phyloP scores from a whole-genome alignment of 2,888 invertebrate species.

The Athrips mouffetella region DNA sequence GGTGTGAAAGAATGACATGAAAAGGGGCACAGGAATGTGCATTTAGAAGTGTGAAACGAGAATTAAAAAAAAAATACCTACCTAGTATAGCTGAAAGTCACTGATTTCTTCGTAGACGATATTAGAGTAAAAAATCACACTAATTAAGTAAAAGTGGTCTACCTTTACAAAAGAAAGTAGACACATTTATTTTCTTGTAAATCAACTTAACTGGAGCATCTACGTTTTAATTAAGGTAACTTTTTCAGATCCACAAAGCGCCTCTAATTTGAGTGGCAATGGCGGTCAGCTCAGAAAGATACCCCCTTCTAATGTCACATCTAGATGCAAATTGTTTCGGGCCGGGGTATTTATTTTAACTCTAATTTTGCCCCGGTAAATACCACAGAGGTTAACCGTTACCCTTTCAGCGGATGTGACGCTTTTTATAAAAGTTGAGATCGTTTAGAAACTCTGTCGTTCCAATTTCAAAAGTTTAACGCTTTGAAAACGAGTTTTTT shows the following conservation, averaged over 20 bases:
- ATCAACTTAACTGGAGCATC: conserved; percentile 4
- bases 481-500: neutral
- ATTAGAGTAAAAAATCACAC: too few relatives aligned
- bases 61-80: too few relatives aligned
- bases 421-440: conserved; percentile 17
- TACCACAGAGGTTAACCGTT: conserved; percentile 58
- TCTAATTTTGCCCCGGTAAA: conserved; percentile 66
- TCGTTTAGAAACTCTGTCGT: conserved; percentile 6
- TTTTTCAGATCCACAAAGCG: conserved; percentile 20
- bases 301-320: conserved; percentile 70
- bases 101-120: too few relatives aligned
- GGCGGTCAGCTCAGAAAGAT: conserved; percentile 43
- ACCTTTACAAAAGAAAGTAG: too few relatives aligned
- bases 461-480: conserved; percentile 23
- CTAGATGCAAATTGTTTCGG: conserved; percentile 74
- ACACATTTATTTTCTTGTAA: conserved; percentile 5
- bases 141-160: too few relatives aligned
- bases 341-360: conserved; percentile 68
- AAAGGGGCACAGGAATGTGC: too few relatives aligned
- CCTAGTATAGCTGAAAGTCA: too few relatives aligned
- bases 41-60: too few relatives aligned
- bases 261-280: conserved; percentile 29
- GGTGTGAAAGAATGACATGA: too few relatives aligned
- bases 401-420: conserved; percentile 34
- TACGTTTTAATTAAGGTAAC: conserved; percentile 12